Evolutionary conservation across 2,797 vertebrate species (phyloP).

Genomic region (Pantherophis alleghaniensis): DNA sequence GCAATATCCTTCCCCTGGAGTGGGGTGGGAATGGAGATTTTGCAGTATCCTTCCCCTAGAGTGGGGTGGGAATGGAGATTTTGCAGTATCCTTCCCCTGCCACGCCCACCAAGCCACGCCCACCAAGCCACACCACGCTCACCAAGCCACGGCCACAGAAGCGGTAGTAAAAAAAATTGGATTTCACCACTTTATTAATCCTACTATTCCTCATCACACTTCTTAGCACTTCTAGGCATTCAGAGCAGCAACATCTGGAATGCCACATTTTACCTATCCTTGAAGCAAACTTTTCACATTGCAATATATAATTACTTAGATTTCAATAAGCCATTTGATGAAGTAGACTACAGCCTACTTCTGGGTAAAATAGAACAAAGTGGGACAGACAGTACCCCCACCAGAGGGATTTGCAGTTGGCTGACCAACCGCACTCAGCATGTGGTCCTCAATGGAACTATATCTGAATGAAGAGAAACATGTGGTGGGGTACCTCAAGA

Average conservation of each 20-base stretch:
- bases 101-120: too few species aligned
- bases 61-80: too few species aligned
- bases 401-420: background rate
- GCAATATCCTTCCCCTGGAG: too few species aligned
- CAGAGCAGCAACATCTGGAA: background rate
- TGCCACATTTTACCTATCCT: background rate
- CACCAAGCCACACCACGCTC: too few species aligned
- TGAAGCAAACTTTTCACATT: background rate
- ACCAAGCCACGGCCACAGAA: too few species aligned
- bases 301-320: background rate
- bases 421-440: background rate
- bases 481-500: background rate
- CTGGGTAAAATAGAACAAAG: background rate
- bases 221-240: background rate
- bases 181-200: background rate
- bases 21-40: too few species aligned
- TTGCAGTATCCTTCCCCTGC: too few species aligned
- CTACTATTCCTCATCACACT: background rate
- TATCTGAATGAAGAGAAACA: background rate
- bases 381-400: background rate
- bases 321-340: background rate
- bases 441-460: background rate
- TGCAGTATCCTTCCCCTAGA: too few species aligned
- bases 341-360: background rate
- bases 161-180: too few species aligned